Conservation (phyloP, 2,113 vertebrate species). For the Hipposideros armiger region DNA sequence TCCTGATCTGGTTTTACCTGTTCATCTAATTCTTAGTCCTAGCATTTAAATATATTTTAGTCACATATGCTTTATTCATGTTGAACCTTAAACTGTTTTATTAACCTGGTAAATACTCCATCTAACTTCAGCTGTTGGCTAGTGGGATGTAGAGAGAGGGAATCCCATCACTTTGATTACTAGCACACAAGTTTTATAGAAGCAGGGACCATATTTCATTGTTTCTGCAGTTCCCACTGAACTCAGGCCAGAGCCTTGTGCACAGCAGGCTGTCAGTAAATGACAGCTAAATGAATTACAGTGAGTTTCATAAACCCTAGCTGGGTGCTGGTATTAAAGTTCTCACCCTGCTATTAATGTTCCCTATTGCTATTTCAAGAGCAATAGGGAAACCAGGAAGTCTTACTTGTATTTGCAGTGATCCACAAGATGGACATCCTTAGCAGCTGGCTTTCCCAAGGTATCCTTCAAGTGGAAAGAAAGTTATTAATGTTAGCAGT, state of each 20-base stretch:
- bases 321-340: neutral
- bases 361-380: slow-evolving; percentile 25
- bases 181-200: neutral
- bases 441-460: slow-evolving; percentile 94
- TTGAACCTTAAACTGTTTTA: neutral
- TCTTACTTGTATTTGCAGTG: slow-evolving; percentile 99
- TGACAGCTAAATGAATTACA: neutral
- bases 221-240: neutral
- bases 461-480: slow-evolving; percentile 91
- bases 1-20: neutral
- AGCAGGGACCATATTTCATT: neutral
- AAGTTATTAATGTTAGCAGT: neutral
- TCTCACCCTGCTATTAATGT: neutral
- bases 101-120: neutral
- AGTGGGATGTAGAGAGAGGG: neutral
- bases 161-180: neutral
- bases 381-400: slow-evolving; percentile 40
- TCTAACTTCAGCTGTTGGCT: slow-evolving; percentile 33
- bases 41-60: slow-evolving; percentile 39
- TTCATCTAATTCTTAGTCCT: neutral
- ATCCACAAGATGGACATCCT: slow-evolving; percentile 95
- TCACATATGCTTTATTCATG: neutral
- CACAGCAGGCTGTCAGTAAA: neutral
- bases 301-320: neutral
- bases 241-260: neutral